A percentile compares a stretch with the other conserved stretches of the same genome.
Conservation (phyloP, 2,888 invertebrate genomes). For the Ophion ventricosus region DNA sequence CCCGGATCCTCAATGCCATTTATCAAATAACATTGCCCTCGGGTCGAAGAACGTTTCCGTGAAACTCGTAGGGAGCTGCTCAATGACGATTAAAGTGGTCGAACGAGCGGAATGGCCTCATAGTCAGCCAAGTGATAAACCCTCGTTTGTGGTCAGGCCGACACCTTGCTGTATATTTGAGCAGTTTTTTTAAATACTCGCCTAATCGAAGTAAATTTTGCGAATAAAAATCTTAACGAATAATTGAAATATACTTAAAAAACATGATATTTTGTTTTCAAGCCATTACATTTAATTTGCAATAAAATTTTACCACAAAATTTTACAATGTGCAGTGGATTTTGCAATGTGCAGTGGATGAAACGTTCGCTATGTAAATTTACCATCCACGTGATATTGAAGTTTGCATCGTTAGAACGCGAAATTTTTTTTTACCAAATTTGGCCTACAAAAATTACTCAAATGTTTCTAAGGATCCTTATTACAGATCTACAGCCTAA, state of each 20-base stretch:
- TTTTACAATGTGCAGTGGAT: too few species aligned
- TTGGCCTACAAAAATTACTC: neutral
- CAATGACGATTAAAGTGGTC: slow-evolving; percentile 5
- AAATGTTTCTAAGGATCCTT: neutral
- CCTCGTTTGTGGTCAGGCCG: slow-evolving; percentile 37
- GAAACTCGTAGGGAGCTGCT: neutral
- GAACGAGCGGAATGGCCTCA: neutral
- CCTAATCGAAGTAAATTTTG: neutral
- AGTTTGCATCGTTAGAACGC: neutral
- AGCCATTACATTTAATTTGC: too few species aligned
- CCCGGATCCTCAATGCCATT: slow-evolving; percentile 13
- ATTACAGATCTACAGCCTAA: too few species aligned
- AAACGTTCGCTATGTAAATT: neutral
- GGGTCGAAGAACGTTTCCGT: slow-evolving; percentile 35
- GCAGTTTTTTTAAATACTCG: neutral
- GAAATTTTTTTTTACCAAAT: neutral
- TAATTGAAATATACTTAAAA: too few species aligned
- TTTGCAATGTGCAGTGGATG: too few species aligned
- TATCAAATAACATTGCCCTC: slow-evolving; percentile 28
- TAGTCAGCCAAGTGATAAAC: slow-evolving; percentile 41
- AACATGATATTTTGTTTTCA: too few species aligned
- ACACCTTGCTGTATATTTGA: neutral
- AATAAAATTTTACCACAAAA: too few species aligned
- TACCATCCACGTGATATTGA: neutral
- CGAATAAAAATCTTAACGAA: neutral